Conservation (phyloP, 2,888 invertebrate species). For the Euclidia mi region DNA sequence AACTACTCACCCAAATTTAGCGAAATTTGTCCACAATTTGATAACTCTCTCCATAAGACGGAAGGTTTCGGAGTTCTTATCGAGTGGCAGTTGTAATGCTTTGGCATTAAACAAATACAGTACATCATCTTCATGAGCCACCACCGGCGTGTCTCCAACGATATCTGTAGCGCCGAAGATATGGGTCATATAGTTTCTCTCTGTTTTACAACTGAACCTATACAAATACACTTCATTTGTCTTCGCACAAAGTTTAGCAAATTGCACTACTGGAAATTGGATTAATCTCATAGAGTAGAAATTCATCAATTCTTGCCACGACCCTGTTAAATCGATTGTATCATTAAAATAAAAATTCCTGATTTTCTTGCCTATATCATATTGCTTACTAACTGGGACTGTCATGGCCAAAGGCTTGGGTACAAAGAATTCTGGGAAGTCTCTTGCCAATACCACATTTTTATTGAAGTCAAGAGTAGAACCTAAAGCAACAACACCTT, state of each 20-base stretch:
- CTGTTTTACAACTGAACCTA: slow-evolving; percentile 63
- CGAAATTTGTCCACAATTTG: slow-evolving; percentile 63
- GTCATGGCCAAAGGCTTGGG: slow-evolving; percentile 47
- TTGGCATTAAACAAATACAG: slow-evolving; percentile 55
- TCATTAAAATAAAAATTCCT: slow-evolving; percentile 57
- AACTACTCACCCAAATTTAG: slow-evolving; percentile 59
- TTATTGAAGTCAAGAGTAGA: slow-evolving; percentile 27
- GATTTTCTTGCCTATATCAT: slow-evolving; percentile 56
- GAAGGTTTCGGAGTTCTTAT: slow-evolving; percentile 41
- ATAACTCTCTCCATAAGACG: slow-evolving; percentile 53
- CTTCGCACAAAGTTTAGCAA: slow-evolving; percentile 48
- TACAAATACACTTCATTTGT: slow-evolving; percentile 61
- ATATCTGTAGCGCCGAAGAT: slow-evolving; percentile 22
- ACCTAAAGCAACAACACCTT: slow-evolving; percentile 81
- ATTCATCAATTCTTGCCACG: slow-evolving; percentile 47
- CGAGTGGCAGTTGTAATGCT: slow-evolving; percentile 27
- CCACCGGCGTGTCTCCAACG: slow-evolving; percentile 34
- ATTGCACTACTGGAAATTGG: slow-evolving; percentile 46
- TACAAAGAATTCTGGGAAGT: slow-evolving; percentile 50
- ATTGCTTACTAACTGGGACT: slow-evolving; percentile 45
- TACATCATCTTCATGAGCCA: slow-evolving; percentile 57
- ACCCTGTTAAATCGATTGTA: slow-evolving; percentile 28
- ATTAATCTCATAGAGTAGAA: slow-evolving; percentile 53
- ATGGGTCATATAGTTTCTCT: slow-evolving; percentile 50
- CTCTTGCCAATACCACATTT: slow-evolving; percentile 42